These are phyloP conservation scores for Brachirus orientalis DNA, from an alignment of 2,113 vertebrate genomes.

Conservation along the genomic window DNA sequence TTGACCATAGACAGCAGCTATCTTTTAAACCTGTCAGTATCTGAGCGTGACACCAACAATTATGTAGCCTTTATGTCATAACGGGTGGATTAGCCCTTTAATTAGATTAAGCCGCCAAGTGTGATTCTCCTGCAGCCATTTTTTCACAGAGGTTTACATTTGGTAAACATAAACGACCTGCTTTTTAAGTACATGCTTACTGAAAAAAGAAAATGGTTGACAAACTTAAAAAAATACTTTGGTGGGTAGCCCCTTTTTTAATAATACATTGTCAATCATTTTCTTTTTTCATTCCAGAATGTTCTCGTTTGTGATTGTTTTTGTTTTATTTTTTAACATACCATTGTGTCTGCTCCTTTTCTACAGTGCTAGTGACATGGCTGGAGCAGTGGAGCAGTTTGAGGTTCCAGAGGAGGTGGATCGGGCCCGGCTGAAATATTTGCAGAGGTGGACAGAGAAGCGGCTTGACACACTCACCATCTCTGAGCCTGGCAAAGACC, in stretches of 20 bases:
- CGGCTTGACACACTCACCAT: conserved; percentile 69
- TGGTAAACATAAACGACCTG: background rate
- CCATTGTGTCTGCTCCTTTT: background rate
- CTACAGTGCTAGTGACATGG: conserved; percentile 31
- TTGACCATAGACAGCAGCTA: background rate
- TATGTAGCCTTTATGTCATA: too few relatives aligned
- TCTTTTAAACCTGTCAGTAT: background rate
- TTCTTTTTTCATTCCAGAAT: too few relatives aligned
- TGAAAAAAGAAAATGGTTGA: too few relatives aligned
- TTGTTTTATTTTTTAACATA: background rate
- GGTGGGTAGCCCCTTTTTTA: too few relatives aligned
- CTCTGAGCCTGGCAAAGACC: conserved; percentile 60
- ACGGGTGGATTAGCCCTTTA: background rate
- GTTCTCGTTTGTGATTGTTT: background rate
- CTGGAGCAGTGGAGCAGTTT: conserved; percentile 43
- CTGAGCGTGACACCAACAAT: background rate
- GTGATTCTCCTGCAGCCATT: background rate
- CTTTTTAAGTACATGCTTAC: background rate
- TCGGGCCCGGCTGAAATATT: conserved; percentile 58
- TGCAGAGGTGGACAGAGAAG: conserved; percentile 77
- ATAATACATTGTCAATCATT: too few relatives aligned
- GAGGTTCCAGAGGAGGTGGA: conserved; percentile 70
- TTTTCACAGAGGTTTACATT: background rate
- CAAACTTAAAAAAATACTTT: too few relatives aligned
- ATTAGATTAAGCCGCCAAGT: too few relatives aligned